Evolutionary conservation across 2,888 invertebrate species (phyloP).

Genomic region (Dolomedes plantarius): DNA sequence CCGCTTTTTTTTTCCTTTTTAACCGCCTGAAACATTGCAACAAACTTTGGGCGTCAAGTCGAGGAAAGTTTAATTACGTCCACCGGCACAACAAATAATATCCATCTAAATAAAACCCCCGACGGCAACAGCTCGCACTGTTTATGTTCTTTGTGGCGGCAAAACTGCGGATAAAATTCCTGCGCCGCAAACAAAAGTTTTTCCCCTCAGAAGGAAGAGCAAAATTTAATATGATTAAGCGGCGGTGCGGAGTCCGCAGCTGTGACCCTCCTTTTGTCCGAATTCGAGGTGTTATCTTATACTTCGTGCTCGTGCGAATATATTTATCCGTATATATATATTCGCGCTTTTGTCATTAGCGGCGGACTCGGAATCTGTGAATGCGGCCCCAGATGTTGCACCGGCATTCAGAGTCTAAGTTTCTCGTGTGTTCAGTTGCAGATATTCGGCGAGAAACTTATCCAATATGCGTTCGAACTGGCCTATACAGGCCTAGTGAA

Average conservation of each 20-base stretch:
- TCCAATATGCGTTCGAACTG: constrained; percentile 59
- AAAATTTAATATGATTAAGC: constrained; percentile 71
- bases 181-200: constrained; percentile 66
- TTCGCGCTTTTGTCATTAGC: constrained; percentile 63
- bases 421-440: constrained; percentile 25
- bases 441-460: constrained; percentile 38
- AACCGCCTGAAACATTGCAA: neutral
- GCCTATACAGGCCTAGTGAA: constrained; percentile 49
- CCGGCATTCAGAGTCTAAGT: constrained; percentile 36
- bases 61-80: constrained; percentile 59
- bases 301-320: constrained; percentile 37
- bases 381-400: constrained; percentile 62
- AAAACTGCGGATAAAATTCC: constrained; percentile 59
- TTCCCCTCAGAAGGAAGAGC: constrained; percentile 60
- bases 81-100: constrained; percentile 42
- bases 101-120: constrained; percentile 69
- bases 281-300: constrained; percentile 63
- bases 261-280: constrained; percentile 46
- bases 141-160: constrained; percentile 58
- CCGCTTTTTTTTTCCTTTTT: neutral
- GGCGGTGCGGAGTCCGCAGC: constrained; percentile 63
- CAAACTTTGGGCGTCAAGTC: constrained; percentile 11
- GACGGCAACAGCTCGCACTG: constrained; percentile 55
- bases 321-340: constrained; percentile 26
- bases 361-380: constrained; percentile 31